A percentile compares a stretch with the other conserved stretches of the same genome.
Evolutionary conservation across 2,113 vertebrate genomes (phyloP).

Genomic region (Thunnus maccoyii): DNA sequence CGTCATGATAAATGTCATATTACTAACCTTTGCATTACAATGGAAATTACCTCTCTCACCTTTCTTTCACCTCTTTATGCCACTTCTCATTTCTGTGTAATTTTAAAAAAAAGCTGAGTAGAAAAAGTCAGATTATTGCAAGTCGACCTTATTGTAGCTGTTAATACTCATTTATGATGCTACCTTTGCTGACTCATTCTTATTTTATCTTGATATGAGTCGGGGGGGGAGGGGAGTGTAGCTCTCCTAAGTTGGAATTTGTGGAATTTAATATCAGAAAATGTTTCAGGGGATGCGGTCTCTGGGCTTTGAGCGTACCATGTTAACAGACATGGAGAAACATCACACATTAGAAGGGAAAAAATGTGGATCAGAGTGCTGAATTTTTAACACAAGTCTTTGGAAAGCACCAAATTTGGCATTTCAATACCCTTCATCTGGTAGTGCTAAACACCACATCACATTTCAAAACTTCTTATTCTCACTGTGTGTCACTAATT

Average conservation of each 20-base stretch:
- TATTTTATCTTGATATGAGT: slow-evolving; percentile 47
- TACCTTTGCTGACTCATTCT: slow-evolving; percentile 51
- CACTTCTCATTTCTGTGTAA: neutral
- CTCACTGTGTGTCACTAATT: slow-evolving; percentile 42
- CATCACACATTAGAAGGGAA: slow-evolving; percentile 30
- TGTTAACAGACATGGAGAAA: slow-evolving; percentile 36
- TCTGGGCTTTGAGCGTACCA: slow-evolving; percentile 19
- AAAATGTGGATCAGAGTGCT: slow-evolving; percentile 46
- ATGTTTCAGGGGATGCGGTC: slow-evolving; percentile 41
- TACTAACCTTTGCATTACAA: neutral
- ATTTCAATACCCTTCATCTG: slow-evolving; percentile 52
- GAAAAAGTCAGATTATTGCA: neutral
- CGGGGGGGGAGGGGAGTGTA: slow-evolving; percentile 36
- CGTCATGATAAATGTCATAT: slow-evolving; percentile 4
- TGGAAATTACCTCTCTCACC: neutral
- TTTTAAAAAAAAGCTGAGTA: neutral
- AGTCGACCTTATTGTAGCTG: slow-evolving; percentile 22
- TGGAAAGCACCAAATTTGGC: slow-evolving; percentile 39
- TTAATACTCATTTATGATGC: slow-evolving; percentile 21
- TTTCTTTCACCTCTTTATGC: neutral
- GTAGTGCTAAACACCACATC: slow-evolving; percentile 34
- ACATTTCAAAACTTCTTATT: slow-evolving; percentile 40
- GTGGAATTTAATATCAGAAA: slow-evolving; percentile 74
- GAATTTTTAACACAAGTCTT: slow-evolving; percentile 42
- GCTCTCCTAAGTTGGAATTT: slow-evolving; percentile 61